phyloP scores from a whole-genome alignment of 2,113 vertebrate species.

The Bos indicus region DNA sequence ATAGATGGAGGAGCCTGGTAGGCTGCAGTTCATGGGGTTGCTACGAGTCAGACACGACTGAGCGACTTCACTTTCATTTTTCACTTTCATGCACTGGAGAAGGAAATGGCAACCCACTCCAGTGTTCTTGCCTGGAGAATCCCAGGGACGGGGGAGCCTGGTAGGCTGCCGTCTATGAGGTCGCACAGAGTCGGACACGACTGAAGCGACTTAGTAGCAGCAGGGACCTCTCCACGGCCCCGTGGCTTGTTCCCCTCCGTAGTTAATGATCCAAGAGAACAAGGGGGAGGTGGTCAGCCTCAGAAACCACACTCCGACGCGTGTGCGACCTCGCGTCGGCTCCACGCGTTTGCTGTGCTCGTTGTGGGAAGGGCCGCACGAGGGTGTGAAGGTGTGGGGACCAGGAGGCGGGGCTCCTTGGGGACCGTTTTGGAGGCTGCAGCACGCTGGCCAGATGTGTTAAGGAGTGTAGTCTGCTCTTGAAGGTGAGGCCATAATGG shows the following conservation, averaged over 20 bases:
- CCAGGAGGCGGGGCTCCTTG: not conserved
- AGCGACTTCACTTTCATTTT: no score
- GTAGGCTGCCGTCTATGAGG: no score
- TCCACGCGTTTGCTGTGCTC: not conserved
- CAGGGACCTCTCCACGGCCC: not conserved
- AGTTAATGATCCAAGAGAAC: not conserved
- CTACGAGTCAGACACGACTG: no score
- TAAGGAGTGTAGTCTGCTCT: fast-evolving
- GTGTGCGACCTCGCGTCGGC: not conserved
- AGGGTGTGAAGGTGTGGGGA: not conserved
- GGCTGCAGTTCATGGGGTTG: no score
- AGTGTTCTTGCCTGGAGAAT: no score
- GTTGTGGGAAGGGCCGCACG: fast-evolving
- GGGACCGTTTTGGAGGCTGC: not conserved
- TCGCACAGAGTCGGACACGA: no score
- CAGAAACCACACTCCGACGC: not conserved
- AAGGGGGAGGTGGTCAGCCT: not conserved
- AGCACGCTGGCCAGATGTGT: fast-evolving
- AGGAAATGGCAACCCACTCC: no score
- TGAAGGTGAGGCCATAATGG: not conserved
- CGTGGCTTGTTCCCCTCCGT: fast-evolving
- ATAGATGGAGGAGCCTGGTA: no score
- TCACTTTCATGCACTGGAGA: no score
- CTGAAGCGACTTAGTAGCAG: no score
- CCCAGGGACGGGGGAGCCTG: no score